Evolutionary conservation across 2,113 vertebrate genomes (phyloP), one percentile per base, ranked within the genome.

Genomic region (Meleagris gallopavo): DNA sequence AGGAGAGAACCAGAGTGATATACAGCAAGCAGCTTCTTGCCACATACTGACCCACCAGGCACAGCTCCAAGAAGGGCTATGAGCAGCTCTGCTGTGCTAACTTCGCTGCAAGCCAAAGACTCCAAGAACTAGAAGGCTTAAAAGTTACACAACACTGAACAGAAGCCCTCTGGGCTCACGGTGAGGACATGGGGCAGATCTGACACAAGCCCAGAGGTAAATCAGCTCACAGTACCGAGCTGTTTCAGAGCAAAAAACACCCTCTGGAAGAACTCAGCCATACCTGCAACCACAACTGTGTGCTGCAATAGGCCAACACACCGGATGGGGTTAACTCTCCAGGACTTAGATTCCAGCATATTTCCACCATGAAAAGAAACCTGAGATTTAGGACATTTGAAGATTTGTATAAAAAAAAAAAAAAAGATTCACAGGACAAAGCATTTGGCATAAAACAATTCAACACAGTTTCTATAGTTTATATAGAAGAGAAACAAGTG

Each of bases 351-450:
- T 0, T 15, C 65, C 70, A 13, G 71, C 38, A 15, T 6, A 21
- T n/a, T 46, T 43, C 8, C 40, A 77, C 54, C 32, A 10, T 1
- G 22, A 22, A 61, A 40, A 14, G 15, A 60, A 21, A 58, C 94
- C 95, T 97, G 96, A 95, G 95, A 88, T 71, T 74, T 27, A 30
- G 55, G 54, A 74, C 54, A 81, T 48, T 82, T 29, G 69, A 70
- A 60, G 43, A 34, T 57, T 43, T 8, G 32, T 3, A 34, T n/a
- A n/a, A n/a, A n/a, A n/a, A n/a, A n/a, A n/a, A n/a, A n/a, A n/a
- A n/a, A n/a, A n/a, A n/a, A n/a, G n/a, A n/a, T 73, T 62, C 64
- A 41, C 69, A 91, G 38, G 32, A 74, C 71, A 60, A 30, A 79
- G 15, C 32, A 25, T 55, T 90, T 93, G 95, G 88, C 69, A 45